Conservation (phyloP, 2,888 invertebrate genomes). For the Barypeithes pellucidus region DNA sequence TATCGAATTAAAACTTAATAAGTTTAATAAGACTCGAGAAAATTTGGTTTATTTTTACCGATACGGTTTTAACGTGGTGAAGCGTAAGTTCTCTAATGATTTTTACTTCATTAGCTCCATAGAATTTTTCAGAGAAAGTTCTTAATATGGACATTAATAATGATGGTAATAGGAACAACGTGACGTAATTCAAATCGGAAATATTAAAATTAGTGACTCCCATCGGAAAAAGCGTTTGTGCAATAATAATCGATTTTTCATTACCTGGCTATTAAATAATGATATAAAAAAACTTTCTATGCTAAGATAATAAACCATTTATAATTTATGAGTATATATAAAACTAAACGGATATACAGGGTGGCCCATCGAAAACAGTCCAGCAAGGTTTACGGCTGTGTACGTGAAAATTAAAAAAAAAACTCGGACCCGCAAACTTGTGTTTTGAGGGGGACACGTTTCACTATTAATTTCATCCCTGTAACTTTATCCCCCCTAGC, state of each 20-base stretch:
- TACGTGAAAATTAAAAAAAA: no score
- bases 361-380: no score
- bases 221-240: constrained; percentile 28
- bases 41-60: background rate
- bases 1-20: no score
- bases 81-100: constrained; percentile 33
- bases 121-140: constrained; percentile 48
- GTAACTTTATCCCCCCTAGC: no score
- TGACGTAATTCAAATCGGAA: constrained; percentile 34
- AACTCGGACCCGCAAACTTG: no score
- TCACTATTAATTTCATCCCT: no score
- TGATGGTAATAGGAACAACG: constrained; percentile 34
- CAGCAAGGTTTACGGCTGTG: no score
- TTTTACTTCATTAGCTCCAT: constrained; percentile 42
- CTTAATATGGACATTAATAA: constrained; percentile 32
- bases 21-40: no score
- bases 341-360: no score
- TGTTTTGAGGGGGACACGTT: no score
- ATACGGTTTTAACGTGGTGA: background rate
- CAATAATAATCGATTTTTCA: background rate
- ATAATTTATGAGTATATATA: no score
- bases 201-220: constrained; percentile 15
- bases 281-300: background rate
- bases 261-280: background rate
- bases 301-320: background rate